Evolutionary conservation across 1,140 invertebrate genomes (phyloP).

Genomic region (Laodelphax striatellus): DNA sequence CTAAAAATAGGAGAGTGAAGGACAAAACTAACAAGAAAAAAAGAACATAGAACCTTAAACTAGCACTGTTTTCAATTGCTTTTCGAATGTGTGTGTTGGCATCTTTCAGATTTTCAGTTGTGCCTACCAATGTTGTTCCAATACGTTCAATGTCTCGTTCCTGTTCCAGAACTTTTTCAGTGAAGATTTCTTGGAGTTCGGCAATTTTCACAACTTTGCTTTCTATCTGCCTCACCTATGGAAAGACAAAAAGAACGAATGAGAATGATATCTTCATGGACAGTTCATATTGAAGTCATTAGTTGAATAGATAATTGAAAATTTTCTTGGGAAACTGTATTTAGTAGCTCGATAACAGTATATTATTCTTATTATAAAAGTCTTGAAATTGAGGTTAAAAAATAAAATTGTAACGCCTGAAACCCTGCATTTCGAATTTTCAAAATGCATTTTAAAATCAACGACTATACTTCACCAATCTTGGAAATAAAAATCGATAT

Average conservation of each 20-base stretch:
- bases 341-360: too few relatives aligned
- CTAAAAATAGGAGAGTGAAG: slow-evolving; percentile 88
- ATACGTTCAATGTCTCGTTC: slow-evolving; percentile 87
- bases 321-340: too few relatives aligned
- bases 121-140: slow-evolving; percentile 70
- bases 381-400: too few relatives aligned
- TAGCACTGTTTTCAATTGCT: slow-evolving; percentile 93
- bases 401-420: too few relatives aligned
- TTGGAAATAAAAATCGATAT: too few relatives aligned
- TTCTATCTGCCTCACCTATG: slow-evolving; percentile 76
- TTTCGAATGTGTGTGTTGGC: slow-evolving; percentile 94
- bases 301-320: too few relatives aligned
- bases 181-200: slow-evolving; percentile 91
- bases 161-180: slow-evolving; percentile 94
- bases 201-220: slow-evolving; percentile 92
- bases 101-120: slow-evolving; percentile 90
- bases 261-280: slow-evolving; percentile 15
- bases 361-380: too few relatives aligned
- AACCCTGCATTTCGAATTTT: too few relatives aligned
- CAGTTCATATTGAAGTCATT: neutral
- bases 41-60: slow-evolving; percentile 83
- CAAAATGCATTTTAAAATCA: too few relatives aligned
- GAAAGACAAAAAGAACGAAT: slow-evolving; percentile 26
- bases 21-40: slow-evolving; percentile 94
- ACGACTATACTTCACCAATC: too few relatives aligned